Base-by-base conservation (phyloP, 2,888 invertebrate genomes). In the Sclerodermus sp. region DNA sequence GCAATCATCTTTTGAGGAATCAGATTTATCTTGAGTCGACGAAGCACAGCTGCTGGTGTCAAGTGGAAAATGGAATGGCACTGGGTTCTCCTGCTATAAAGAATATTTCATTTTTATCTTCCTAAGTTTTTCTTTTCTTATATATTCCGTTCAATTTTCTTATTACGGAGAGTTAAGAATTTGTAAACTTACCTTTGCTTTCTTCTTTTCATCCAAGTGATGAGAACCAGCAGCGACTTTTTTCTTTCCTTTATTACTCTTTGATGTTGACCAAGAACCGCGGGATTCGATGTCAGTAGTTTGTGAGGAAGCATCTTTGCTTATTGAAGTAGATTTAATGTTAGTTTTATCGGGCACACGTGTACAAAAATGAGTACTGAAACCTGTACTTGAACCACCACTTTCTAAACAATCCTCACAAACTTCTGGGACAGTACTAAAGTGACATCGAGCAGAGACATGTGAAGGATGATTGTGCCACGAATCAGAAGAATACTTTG, bases 241-340 rank as follows among this genome's bases (percentile, higher is more conserved):
- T 47, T 55, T 65, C 34, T 60, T 58, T 12, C 46, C 29, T 47
- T 42, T 64, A 23, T 48, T 60, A 36, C 55, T 55, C 36, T 54
- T 62, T 16, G 55, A 45, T 18, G 57, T 49, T 9, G 67, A 58
- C 15, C 67, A 63, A 1, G 65, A 64, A 14, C 60, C 58, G 2
- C 53, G 55, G 2, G 69, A 67, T 43, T 72, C 71, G 39, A 70
- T 57, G 18, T 74, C 74, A 12, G 69, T 71, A 8, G 84, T 84
- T 64, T 84, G 84, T 42, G 83, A 82, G 3, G 81, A 79, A 0
- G 79, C 83, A 57, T 84, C 84, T 55, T 76, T 80, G 46, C 77
- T 77, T n/a, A 56, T 12, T 2, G 60, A 53, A 1, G 57, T 51
- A 5, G 46, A 60, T 47, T 63, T 68, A 38, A 60, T 64, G n/a